Evolutionary conservation across 53 echinoderm and acorn worm genomes (phyloP), one percentile per base, ranked within the genome.

Genomic region (Patiria pectinifera): DNA sequence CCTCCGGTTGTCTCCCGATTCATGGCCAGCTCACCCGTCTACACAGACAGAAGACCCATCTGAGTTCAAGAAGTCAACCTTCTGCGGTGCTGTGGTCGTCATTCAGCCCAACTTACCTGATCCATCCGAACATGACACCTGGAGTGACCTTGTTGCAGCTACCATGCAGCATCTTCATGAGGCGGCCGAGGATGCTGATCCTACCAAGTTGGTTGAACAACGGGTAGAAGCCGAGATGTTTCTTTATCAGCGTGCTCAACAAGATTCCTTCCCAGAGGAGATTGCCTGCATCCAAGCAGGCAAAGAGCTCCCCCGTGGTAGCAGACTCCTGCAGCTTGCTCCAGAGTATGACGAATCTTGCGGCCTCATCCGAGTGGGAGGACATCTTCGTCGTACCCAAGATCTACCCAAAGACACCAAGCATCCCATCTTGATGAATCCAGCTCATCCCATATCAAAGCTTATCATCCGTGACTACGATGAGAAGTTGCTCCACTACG

Each of bases 81-180:
- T 91, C 69, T 82, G 82, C 53, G 69, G 85, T 69, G 44, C 9
- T 11, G 69, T 69, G 4, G 21, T 63, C 7, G 69, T 45, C 4
- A 13, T 35, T 11, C 85, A 66, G 2, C 6, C 69, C 1, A 13
- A 82, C 24, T 7, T 11, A 2, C 82, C 82, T 21, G 82, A 82
- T n/a, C 82, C 21, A 1, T 18, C 19, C 11, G 15, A 82, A 48
- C 49, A 58, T 22, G 11, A 59, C 5, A 6, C 82, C 22, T 22
- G 4, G 82, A 58, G 49, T 10, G 59, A 82, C 4, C 82, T 59
- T n/a, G 49, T 82, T 88, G 14, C 22, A 18, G 70, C 85, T 82
- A 80, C 86, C 5, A 53, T 6, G 53, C 53, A 53, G 8, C 53
- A 6, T 8, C 8, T 5, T 53, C 6, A 82, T 59, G 82, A 60